Evolutionary conservation across 2,113 vertebrate species (phyloP).

Genomic region (Eulemur macaco): DNA sequence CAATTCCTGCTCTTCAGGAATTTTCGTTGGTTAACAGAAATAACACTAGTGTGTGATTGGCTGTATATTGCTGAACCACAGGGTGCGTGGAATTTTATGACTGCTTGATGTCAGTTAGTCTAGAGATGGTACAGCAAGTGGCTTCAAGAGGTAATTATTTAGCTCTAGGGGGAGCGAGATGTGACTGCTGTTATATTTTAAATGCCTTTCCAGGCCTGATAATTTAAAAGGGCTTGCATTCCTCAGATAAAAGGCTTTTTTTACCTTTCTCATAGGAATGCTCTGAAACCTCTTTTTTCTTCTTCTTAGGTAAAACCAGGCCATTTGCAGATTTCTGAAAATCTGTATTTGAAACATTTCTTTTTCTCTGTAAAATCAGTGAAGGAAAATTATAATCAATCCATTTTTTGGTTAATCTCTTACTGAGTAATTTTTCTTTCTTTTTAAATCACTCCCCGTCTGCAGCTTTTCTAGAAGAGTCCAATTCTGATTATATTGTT

Average conservation of each 20-base stretch:
- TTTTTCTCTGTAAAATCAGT: constrained; percentile 81
- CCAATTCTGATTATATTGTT: constrained; percentile 85
- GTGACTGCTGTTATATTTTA: not conserved
- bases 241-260: not conserved
- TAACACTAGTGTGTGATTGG: not conserved
- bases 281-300: not conserved
- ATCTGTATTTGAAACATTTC: not conserved
- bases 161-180: not conserved
- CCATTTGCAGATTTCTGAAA: constrained; percentile 61
- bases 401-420: constrained; percentile 87
- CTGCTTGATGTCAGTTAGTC: not conserved
- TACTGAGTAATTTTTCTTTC: constrained; percentile 87
- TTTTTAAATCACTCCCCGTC: constrained; percentile 82
- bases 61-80: not conserved
- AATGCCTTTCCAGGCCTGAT: not conserved
- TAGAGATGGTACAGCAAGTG: not conserved
- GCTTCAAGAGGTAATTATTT: not conserved
- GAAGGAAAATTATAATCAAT: constrained; percentile 92
- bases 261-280: not conserved
- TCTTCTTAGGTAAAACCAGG: constrained; percentile 23
- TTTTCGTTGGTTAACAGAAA: not conserved
- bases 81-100: not conserved
- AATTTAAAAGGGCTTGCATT: not conserved
- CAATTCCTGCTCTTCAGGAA: not conserved
- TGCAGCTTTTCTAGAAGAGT: constrained; percentile 67